Base-by-base conservation (phyloP, 2,888 invertebrate genomes). In the Neoascia interrupta region DNA sequence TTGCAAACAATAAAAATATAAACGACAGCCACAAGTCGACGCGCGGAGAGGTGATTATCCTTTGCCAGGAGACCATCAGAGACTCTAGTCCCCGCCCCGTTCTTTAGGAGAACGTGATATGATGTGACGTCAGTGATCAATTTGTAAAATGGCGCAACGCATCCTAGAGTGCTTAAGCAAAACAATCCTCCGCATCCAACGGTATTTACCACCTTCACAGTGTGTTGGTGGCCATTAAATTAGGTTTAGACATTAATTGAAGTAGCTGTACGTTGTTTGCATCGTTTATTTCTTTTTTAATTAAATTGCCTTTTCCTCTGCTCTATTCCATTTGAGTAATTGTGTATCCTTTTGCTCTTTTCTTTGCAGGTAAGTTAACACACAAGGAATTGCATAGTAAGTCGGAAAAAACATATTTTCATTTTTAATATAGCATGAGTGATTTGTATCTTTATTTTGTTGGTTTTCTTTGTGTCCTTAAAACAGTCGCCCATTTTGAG, bases 361-460 rank as follows among this genome's bases (percentile, higher is more conserved):
- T 45, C 72, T 70, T 75, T 82, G 13, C 81, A 84, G 83, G 83
- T 83, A 84, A 83, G 83, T 84, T 83, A 82, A 84, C 83, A 74
- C 83, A 83, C 83, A 84, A 83, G 83, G 83, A 83, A 83, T 82
- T 84, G 76, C 83, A 84, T 84, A 83, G 83, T 84, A 83, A 84
- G 84, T 84, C 81, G 54, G 61, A 75, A 31, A 54, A 45, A 3
- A 31, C n/a, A 31, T 31, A 66, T 31, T 37, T 23, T 64, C 23
- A 31, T 63, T 45, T 63, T 69, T 56, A 47, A 37, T 56, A 39
- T 74, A n/a, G 39, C 68, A 31, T 31, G 3, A 2, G 8, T 31
- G 8, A n/a, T 31, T 6, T 6, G n/a, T 31, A 3, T 68, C 39
- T 18, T 16, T 41, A 8, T 49, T 28, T 31, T 37, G 15, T 1